Percentiles rank a stretch among this genome's conserved stretches.
Conservation (phyloP, 2,888 invertebrate genomes). For the Oxytorus armatus region DNA sequence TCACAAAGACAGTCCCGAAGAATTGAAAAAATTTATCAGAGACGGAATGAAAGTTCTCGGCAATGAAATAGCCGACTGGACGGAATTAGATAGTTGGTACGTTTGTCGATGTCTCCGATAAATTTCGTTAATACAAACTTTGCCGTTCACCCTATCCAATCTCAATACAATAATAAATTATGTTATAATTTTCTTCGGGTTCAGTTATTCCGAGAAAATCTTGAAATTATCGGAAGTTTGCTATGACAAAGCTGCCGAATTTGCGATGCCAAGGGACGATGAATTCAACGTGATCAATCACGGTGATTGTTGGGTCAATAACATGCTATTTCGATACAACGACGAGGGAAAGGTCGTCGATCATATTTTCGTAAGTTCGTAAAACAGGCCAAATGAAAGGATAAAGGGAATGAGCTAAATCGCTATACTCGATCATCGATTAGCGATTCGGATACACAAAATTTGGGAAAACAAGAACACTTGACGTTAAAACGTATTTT, state of each 20-base stretch:
- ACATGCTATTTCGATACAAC: conserved; percentile 80
- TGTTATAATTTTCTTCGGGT: not conserved
- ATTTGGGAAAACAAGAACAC: no score
- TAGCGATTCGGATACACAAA: no score
- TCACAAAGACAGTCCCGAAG: conserved; percentile 26
- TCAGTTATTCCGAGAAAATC: conserved; percentile 55
- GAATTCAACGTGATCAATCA: conserved; percentile 81
- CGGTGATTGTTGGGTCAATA: conserved; percentile 81
- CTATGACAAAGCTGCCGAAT: conserved; percentile 43
- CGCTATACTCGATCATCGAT: not conserved
- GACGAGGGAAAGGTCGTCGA: conserved; percentile 71
- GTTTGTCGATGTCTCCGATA: not conserved
- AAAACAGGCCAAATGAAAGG: not conserved
- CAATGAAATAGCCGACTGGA: conserved; percentile 72
- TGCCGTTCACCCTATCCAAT: no score
- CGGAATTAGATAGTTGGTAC: conserved; percentile 73
- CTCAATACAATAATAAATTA: no score
- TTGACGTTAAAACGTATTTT: no score
- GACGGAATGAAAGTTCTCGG: conserved; percentile 61
- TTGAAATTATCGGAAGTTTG: conserved; percentile 39
- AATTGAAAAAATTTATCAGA: conserved; percentile 65
- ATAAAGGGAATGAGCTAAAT: not conserved
- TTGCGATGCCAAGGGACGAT: conserved; percentile 55
- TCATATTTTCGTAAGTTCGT: conserved; percentile 78
- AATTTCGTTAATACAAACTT: not conserved